Evolutionary conservation across 2,797 vertebrate species (phyloP).

Genomic region (Triplophysa yarkandensis): DNA sequence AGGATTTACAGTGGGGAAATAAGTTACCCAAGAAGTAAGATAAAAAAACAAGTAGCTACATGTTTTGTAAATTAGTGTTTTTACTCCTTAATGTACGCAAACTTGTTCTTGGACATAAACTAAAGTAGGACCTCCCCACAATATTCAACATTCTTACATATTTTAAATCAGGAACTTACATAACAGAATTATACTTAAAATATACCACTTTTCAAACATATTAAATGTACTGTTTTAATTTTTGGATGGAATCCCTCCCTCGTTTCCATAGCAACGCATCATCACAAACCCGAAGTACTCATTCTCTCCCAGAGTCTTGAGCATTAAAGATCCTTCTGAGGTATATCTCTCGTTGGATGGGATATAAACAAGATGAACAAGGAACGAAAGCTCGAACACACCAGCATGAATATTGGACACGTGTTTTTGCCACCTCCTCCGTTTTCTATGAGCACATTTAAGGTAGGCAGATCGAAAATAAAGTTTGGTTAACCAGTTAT

Average conservation of each 20-base stretch:
- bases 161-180: too few species aligned
- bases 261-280: conserved; percentile 29
- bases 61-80: too few species aligned
- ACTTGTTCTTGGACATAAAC: too few species aligned
- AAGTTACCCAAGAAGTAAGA: too few species aligned
- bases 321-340: neutral
- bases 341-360: neutral
- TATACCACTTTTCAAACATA: too few species aligned
- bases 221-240: neutral
- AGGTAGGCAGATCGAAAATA: conserved; percentile 17
- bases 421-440: neutral
- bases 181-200: too few species aligned
- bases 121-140: too few species aligned
- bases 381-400: conserved; percentile 8
- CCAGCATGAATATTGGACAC: conserved; percentile 23
- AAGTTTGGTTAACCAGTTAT: neutral
- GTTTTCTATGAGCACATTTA: conserved; percentile 19
- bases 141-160: too few species aligned
- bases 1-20: too few species aligned
- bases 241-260: neutral
- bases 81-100: too few species aligned
- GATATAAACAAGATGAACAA: neutral
- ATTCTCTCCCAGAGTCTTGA: neutral
- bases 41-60: too few species aligned
- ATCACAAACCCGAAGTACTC: neutral